phyloP scores from a whole-genome alignment of 2,888 invertebrate genomes.

The Empis stercorea region DNA sequence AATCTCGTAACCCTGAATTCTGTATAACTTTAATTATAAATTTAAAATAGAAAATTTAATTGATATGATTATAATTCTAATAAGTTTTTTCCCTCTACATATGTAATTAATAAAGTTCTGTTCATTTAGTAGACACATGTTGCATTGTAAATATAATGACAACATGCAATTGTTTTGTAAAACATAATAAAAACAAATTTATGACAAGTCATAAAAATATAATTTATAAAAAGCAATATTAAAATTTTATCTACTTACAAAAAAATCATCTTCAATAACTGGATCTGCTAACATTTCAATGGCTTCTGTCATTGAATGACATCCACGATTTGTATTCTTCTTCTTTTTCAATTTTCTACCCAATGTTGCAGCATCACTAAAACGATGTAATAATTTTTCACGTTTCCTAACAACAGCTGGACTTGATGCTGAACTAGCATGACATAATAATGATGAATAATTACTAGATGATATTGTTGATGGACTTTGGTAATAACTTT shows the following conservation, averaged over 20 bases:
- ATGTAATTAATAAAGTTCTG: too few relatives aligned
- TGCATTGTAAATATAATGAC: too few relatives aligned
- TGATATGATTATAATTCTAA: too few relatives aligned
- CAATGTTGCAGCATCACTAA: slow-evolving; percentile 37
- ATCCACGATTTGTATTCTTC: slow-evolving; percentile 33
- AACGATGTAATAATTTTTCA: slow-evolving; percentile 33
- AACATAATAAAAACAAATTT: too few relatives aligned
- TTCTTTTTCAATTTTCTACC: slow-evolving; percentile 34
- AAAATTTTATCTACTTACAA: slow-evolving; percentile 29
- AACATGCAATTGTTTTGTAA: too few relatives aligned
- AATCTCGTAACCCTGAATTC: too few relatives aligned
- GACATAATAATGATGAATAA: slow-evolving; percentile 29
- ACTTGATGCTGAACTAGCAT: slow-evolving; percentile 26
- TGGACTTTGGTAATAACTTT: slow-evolving; percentile 29
- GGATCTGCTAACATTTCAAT: slow-evolving; percentile 37
- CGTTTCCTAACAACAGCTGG: slow-evolving; percentile 31
- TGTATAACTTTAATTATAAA: too few relatives aligned
- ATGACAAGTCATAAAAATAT: too few relatives aligned
- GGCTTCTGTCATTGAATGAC: slow-evolving; percentile 36
- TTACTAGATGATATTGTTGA: slow-evolving; percentile 16
- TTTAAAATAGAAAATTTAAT: too few relatives aligned
- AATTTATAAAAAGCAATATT: not conserved
- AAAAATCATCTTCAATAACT: slow-evolving; percentile 36
- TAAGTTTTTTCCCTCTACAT: too few relatives aligned
- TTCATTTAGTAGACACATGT: too few relatives aligned